Evolutionary conservation across 2,888 invertebrate genomes (phyloP).

Genomic region (Eupsilia transversa): DNA sequence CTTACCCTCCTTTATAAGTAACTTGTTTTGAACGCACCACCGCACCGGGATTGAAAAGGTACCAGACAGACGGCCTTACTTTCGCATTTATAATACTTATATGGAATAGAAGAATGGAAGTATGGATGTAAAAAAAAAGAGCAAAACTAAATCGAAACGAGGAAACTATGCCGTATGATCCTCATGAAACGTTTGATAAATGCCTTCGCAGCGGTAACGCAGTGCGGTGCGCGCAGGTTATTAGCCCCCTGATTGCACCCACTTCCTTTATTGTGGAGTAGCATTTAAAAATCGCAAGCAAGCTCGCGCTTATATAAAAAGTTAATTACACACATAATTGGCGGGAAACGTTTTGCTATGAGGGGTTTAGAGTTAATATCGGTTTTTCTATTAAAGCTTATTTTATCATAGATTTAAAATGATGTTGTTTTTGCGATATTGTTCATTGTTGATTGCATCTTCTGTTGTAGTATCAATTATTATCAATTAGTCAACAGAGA

Average conservation of each 20-base stretch:
- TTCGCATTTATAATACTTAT: neutral
- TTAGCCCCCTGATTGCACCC: constrained; percentile 2
- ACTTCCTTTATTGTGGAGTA: constrained; percentile 9
- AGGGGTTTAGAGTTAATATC: neutral
- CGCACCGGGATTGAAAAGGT: neutral
- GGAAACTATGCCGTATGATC: neutral
- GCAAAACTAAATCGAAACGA: neutral
- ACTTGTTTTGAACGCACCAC: neutral
- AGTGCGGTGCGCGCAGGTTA: neutral
- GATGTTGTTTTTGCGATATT: neutral
- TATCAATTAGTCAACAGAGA: neutral
- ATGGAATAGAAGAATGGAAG: neutral
- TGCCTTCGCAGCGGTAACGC: neutral
- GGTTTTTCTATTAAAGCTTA: neutral
- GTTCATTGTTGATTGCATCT: neutral
- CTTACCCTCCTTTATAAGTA: neutral
- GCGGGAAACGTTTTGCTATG: constrained; percentile 5
- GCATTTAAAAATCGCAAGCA: neutral
- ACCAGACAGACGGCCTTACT: neutral
- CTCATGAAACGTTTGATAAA: neutral
- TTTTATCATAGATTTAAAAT: neutral
- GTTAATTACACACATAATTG: constrained; percentile 34
- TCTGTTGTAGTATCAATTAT: neutral
- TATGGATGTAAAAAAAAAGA: neutral
- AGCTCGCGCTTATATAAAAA: constrained; percentile 15